Percentiles rank a stretch among this genome's conserved stretches.
phyloP scores from a whole-genome alignment of 1,140 invertebrate genomes.

The Probaryconus sp. region DNA sequence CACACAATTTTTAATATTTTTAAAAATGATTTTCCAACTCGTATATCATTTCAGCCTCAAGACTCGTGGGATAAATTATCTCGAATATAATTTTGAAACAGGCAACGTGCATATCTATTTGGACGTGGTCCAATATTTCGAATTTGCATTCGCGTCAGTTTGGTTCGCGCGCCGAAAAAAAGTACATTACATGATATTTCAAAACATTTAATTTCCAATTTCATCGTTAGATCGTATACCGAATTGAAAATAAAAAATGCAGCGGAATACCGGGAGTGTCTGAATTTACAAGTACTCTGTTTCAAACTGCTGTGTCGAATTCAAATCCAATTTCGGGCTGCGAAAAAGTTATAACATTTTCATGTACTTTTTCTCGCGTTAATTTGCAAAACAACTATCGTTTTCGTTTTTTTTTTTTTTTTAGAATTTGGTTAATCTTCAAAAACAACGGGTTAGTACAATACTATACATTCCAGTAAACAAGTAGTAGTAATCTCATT shows the following conservation, averaged over 20 bases:
- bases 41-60: slow-evolving; percentile 43
- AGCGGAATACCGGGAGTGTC: not conserved
- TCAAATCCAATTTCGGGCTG: too few species aligned
- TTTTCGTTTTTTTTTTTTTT: too few species aligned
- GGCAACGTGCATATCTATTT: slow-evolving; percentile 54
- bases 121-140: slow-evolving; percentile 46
- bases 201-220: slow-evolving; percentile 28
- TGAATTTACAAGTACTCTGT: not conserved
- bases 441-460: too few species aligned
- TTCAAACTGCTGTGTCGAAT: too few species aligned
- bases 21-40: slow-evolving; percentile 47
- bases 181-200: slow-evolving; percentile 28
- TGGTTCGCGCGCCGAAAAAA: slow-evolving; percentile 34
- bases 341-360: too few species aligned
- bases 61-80: slow-evolving; percentile 46
- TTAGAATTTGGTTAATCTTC: too few species aligned
- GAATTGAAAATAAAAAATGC: slow-evolving; percentile 10
- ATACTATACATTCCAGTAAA: too few species aligned
- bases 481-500: too few species aligned
- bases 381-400: too few species aligned
- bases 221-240: not conserved
- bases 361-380: too few species aligned
- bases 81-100: slow-evolving; percentile 54
- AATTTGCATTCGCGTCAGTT: slow-evolving; percentile 47
- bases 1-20: slow-evolving; percentile 11